Evolutionary conservation across 2,113 vertebrate genomes (phyloP).

Genomic region (Grus americana): DNA sequence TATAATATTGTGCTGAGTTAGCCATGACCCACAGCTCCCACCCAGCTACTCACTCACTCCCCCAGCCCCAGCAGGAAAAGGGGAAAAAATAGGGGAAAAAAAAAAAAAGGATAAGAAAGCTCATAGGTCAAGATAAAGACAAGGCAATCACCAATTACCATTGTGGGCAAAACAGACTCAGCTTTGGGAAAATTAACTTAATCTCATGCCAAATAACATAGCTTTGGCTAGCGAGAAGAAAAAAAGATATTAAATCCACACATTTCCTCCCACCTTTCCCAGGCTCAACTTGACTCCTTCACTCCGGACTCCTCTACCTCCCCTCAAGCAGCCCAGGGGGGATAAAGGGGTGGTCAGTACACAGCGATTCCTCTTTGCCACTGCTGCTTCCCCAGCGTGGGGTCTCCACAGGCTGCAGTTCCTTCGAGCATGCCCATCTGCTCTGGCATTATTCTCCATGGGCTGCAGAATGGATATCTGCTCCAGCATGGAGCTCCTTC

Average conservation of each 20-base stretch:
- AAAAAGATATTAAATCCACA: neutral
- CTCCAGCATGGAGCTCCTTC: neutral
- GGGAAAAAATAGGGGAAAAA: neutral
- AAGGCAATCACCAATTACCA: neutral
- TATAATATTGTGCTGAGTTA: neutral
- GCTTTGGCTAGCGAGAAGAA: neutral
- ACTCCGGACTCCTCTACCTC: neutral
- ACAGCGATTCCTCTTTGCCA: neutral
- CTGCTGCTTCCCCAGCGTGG: neutral
- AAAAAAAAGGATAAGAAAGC: neutral
- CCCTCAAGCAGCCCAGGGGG: neutral
- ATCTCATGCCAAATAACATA: neutral
- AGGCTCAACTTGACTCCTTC: neutral
- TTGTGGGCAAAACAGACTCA: neutral
- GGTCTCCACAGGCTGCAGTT: neutral
- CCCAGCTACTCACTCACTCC: neutral
- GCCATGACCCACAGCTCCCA: neutral
- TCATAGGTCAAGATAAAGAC: neutral
- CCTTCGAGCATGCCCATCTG: neutral
- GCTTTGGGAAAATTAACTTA: neutral
- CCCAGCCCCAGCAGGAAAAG: neutral
- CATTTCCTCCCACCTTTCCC: neutral
- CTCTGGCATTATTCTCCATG: neutral
- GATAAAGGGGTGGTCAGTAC: neutral
- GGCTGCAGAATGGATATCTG: fast-evolving